Evolutionary conservation across 2,888 invertebrate species (phyloP), one percentile per base, ranked within the genome.

Genomic region (Sinhomidia bicolor): DNA sequence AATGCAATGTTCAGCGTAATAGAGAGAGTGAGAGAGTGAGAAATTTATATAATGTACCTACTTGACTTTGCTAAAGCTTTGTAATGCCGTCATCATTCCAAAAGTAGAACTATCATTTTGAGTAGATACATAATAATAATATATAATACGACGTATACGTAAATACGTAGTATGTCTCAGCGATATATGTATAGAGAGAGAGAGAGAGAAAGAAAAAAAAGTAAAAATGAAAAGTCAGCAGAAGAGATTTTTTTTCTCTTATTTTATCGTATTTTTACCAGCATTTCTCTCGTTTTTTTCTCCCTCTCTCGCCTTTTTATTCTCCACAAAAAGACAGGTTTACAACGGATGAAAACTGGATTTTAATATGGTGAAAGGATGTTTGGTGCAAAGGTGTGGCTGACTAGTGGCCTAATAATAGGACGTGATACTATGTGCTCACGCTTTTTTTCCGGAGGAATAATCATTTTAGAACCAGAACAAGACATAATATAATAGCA

Each of bases 361-460:
- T 86, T 86, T 86, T 86, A 86, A 87, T 87, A 82, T 65, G 76
- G 81, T 87, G 87, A 87, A 87, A 87, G 87, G 76, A 87, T 82
- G 81, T 81, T 87, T 87, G 87, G 62, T 87, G 87, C 87, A 87
- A 87, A 87, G 87, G 87, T 87, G 87, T 87, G 87, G 87, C 87
- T 82, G 87, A 82, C 81, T 81, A 82, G 74, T 87, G 87, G 76
- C 87, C 87, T 87, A 87, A 87, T 82, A 81, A 87, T 82, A 82
- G 81, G 60, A 80, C 68, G 80, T 85, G 80, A 86, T 86, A 32
- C 54, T 20, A 81, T 81, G 81, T n/a, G n/a, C 47, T 71, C 71
- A 71, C 44, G 20, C 57, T 57, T 79, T 57, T 32, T 17, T 17
- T n/a, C 47, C 26, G 29, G 26, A 26, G 29, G 44, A 71, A 71